phyloP scores from a whole-genome alignment of 1,140 invertebrate genomes.

The Orchesella cincta region DNA sequence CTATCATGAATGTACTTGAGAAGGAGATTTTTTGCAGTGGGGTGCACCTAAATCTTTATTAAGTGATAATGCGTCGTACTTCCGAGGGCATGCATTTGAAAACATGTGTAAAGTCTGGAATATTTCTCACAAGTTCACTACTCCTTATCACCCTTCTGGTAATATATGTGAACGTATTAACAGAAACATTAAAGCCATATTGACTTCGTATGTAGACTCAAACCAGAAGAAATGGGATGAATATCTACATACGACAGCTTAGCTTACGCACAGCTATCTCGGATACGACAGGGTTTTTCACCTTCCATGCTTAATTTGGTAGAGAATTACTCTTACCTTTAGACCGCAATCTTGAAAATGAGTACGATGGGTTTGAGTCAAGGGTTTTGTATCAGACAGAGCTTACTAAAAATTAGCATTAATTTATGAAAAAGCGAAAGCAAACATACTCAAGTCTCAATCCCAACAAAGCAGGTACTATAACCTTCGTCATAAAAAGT shows the following conservation, averaged over 20 bases:
- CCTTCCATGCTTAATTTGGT: conserved; percentile 51
- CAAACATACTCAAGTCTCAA: not conserved
- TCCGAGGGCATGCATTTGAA: conserved; percentile 38
- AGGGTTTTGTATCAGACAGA: not conserved
- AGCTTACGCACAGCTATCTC: conserved; percentile 56
- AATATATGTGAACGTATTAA: conserved; percentile 58
- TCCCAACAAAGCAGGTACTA: not conserved
- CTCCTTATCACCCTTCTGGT: conserved; percentile 55
- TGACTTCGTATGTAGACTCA: conserved; percentile 53
- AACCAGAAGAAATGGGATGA: conserved; percentile 54
- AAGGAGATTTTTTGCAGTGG: conserved; percentile 51
- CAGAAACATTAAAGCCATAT: conserved; percentile 55
- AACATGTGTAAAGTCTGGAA: conserved; percentile 32
- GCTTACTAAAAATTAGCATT: not conserved
- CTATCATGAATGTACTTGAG: conserved; percentile 42
- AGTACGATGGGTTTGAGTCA: conserved; percentile 3
- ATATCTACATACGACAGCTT: conserved; percentile 55
- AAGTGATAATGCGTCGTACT: conserved; percentile 52
- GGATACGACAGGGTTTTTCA: conserved; percentile 53
- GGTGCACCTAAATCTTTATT: conserved; percentile 50
- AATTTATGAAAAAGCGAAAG: not conserved
- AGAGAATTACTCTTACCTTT: not conserved
- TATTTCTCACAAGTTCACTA: conserved; percentile 47
- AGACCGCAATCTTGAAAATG: not conserved
- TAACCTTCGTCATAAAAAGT: not conserved